phyloP scores from a whole-genome alignment of 2,888 invertebrate species.

The Meteorus cinctellus region DNA sequence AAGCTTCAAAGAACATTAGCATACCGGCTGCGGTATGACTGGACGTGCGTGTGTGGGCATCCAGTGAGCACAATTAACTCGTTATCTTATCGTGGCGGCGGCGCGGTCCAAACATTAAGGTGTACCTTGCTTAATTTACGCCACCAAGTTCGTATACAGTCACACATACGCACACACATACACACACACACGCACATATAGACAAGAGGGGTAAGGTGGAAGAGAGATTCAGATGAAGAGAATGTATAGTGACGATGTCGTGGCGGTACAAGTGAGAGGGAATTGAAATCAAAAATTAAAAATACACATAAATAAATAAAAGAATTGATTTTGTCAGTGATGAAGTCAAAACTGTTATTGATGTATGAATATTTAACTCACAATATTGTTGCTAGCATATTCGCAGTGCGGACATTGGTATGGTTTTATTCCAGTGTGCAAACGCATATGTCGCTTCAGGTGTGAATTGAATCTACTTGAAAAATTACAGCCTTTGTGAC shows the following conservation, averaged over 20 bases:
- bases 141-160: conserved; percentile 58
- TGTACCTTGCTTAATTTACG: conserved; percentile 73
- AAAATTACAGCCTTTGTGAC: conserved; percentile 79
- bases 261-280: conserved; percentile 3
- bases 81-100: conserved; percentile 72
- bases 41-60: conserved; percentile 71
- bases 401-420: conserved; percentile 89
- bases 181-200: conserved; percentile 24
- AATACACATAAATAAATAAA: not conserved
- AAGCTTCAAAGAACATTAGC: conserved; percentile 71
- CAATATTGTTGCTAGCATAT: conserved; percentile 85
- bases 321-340: conserved; percentile 17
- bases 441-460: conserved; percentile 85
- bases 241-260: conserved; percentile 6
- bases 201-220: conserved; percentile 37
- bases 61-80: conserved; percentile 73
- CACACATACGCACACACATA: conserved; percentile 9
- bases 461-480: conserved; percentile 80
- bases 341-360: not conserved
- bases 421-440: conserved; percentile 88
- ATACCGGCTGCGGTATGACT: conserved; percentile 70
- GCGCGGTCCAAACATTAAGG: conserved; percentile 71
- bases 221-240: conserved; percentile 25
- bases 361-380: conserved; percentile 67
- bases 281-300: conserved; percentile 8